Percentiles rank a stretch among this genome's conserved stretches.
phyloP scores from a whole-genome alignment of 2,113 vertebrate genomes.

The Petrocephalus microphthalmus region DNA sequence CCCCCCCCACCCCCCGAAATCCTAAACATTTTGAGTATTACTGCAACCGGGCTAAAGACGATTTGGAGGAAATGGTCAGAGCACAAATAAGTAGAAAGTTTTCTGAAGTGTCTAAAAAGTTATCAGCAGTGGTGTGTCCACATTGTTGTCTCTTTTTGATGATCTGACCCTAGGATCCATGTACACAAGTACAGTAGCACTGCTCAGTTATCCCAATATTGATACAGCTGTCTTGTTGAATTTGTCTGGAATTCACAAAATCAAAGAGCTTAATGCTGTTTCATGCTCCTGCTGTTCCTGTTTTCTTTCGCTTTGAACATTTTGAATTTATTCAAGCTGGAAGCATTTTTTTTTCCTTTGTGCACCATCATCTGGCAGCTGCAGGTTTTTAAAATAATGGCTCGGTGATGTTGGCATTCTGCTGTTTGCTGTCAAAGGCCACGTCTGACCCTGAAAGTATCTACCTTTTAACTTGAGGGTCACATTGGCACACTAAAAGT shows the following conservation, averaged over 20 bases:
- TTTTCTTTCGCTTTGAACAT: not conserved
- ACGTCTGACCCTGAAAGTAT: not conserved
- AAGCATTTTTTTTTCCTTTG: not conserved
- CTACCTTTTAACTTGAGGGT: not conserved
- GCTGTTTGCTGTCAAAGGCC: not conserved
- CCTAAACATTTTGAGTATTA: not conserved
- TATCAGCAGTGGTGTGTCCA: not conserved
- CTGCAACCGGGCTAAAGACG: not conserved
- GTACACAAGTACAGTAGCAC: not conserved
- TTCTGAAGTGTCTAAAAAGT: not conserved
- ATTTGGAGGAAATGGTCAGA: not conserved
- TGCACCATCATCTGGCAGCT: not conserved
- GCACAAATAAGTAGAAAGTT: not conserved
- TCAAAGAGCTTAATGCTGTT: not conserved
- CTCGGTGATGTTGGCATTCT: not conserved
- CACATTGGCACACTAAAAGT: not conserved
- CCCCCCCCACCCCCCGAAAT: not conserved
- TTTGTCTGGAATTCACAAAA: not conserved
- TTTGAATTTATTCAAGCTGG: conserved; percentile 6
- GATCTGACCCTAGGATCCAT: not conserved
- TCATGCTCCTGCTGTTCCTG: not conserved
- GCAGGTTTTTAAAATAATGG: not conserved
- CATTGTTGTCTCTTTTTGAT: not conserved
- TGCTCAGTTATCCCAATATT: not conserved
- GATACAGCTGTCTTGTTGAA: not conserved